Conservation (phyloP, 2,888 invertebrate genomes). For the Lepeophtheirus nordmannii region DNA sequence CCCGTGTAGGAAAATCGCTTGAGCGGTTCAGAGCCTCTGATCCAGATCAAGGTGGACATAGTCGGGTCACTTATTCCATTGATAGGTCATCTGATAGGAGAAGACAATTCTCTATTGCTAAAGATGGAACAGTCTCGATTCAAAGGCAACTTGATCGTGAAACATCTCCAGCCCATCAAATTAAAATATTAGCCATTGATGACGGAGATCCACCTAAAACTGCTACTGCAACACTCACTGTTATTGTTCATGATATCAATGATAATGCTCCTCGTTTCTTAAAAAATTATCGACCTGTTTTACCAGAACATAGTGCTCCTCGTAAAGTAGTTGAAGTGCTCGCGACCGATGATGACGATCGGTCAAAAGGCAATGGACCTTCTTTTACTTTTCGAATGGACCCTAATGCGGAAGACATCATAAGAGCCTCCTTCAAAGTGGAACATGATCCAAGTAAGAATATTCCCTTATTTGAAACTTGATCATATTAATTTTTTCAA, state of each 20-base stretch:
- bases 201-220: conserved; percentile 84
- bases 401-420: conserved; percentile 81
- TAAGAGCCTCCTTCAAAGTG: conserved; percentile 83
- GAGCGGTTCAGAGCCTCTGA: conserved; percentile 90
- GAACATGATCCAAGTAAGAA: conserved; percentile 82
- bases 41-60: conserved; percentile 54
- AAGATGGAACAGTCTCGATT: conserved; percentile 76
- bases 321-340: conserved; percentile 80
- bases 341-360: conserved; percentile 82
- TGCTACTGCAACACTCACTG: conserved; percentile 79
- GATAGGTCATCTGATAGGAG: conserved; percentile 81
- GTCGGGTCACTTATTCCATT: conserved; percentile 56
- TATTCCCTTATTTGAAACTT: neutral
- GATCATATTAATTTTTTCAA: neutral
- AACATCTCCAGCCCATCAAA: conserved; percentile 85
- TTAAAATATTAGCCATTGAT: conserved; percentile 86
- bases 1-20: conserved; percentile 70
- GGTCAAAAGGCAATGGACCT: conserved; percentile 85
- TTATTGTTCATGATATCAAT: conserved; percentile 86
- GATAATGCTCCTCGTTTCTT: conserved; percentile 86
- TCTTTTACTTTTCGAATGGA: conserved; percentile 90
- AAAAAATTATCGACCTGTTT: conserved; percentile 49
- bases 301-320: conserved; percentile 81
- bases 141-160: conserved; percentile 69
- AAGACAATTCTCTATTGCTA: conserved; percentile 81